Base-by-base conservation (phyloP, 2,888 invertebrate genomes). In the Drosophila merina region DNA sequence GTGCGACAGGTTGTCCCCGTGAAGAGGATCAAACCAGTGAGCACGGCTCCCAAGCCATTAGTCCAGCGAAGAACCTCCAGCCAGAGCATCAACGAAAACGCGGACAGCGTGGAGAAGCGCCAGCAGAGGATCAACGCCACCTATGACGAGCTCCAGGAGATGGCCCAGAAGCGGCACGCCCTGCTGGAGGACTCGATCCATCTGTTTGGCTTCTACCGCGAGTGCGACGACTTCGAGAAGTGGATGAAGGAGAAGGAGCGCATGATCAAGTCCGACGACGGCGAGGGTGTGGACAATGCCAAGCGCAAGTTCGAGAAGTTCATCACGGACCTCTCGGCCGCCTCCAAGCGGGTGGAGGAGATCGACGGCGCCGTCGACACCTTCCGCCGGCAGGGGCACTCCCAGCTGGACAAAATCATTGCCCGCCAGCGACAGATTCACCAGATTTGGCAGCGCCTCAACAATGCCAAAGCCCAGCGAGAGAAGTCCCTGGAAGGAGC, bases 161-260 rank as follows among this genome's bases (percentile, higher is more conserved):
- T 97, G 67, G 97, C 98, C 0, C 93, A 95, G 83, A 94, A 95
- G 26, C 94, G 99, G 0, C 96, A 96, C 74, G 95, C 96, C 0
- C 94, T 97, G 40, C 93, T 99, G 4, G 97, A 97, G 79, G 99
- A 99, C 89, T 96, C 98, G 0, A 97, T 98, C 80, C 94, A 97
- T 79, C 92, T 99, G 62, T 98, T 96, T 92, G 96, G 96, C 57
- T 98, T 99, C 93, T 98, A 97, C 92, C 95, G 97, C 8, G 99
- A 99, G 90, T 99, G 99, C 91, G 98, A 99, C 87, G 98, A 98
- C 92, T 98, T 99, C 90, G 98, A 99, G 91, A 95, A 95, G 81
- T 99, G 99, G 99, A 98, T 99, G 92, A 96, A 95, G 85, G 99
- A 99, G 76, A 98, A 98, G 92, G 98, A 98, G 90, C 95, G 96